phyloP scores from a whole-genome alignment of 2,113 vertebrate species.

The Leptobrachium ailaonicum region DNA sequence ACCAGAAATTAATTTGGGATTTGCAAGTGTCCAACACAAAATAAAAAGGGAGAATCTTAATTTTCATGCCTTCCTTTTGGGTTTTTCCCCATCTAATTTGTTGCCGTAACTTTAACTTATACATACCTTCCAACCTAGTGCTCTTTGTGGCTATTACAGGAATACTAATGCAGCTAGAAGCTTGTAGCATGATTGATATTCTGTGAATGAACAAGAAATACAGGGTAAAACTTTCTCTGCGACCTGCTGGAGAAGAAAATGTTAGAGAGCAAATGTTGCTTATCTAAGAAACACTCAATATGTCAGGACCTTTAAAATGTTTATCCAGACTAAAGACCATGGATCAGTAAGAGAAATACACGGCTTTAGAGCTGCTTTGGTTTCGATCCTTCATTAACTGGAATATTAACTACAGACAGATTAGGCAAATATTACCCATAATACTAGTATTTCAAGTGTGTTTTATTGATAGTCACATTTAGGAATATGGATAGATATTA shows the following conservation, averaged over 20 bases:
- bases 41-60: neutral
- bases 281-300: conserved; percentile 5
- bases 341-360: neutral
- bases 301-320: neutral
- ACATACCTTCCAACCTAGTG: conserved; percentile 50
- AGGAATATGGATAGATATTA: too few relatives aligned
- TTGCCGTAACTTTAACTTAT: conserved; percentile 26
- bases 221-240: conserved; percentile 17
- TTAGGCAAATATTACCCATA: neutral
- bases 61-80: neutral
- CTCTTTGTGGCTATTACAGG: conserved; percentile 38
- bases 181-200: conserved; percentile 41
- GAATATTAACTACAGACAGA: neutral
- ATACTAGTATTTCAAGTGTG: too few relatives aligned
- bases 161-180: conserved; percentile 36
- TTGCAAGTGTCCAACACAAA: neutral
- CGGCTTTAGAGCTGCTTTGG: too few relatives aligned
- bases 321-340: neutral
- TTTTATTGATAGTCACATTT: too few relatives aligned
- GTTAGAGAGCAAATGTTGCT: conserved; percentile 37
- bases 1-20: neutral
- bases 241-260: conserved; percentile 41
- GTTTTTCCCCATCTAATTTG: neutral
- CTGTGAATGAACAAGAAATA: conserved; percentile 32
- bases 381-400: neutral